Percentiles rank a stretch among this genome's conserved stretches.
These are phyloP conservation scores for Eubucco bourcierii DNA, from an alignment of 2,113 vertebrate species.

Conservation along the genomic window DNA sequence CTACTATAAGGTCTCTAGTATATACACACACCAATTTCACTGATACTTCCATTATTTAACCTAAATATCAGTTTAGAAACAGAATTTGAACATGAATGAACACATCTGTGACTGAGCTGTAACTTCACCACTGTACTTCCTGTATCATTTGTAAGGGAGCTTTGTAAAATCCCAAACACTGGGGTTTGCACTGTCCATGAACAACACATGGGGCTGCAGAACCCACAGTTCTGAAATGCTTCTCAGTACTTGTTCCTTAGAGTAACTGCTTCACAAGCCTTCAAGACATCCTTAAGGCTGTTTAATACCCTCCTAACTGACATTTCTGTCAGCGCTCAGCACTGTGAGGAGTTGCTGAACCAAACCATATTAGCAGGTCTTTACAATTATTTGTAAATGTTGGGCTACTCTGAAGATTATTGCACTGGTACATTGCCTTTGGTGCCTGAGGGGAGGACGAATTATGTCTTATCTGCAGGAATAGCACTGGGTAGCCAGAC, in stretches of 20 bases:
- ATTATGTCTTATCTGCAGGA: constrained; percentile 59
- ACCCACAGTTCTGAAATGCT: background rate
- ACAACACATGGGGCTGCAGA: background rate
- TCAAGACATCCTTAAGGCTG: constrained; percentile 13
- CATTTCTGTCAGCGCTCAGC: constrained; percentile 29
- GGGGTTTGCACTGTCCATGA: fast-evolving
- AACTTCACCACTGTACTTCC: background rate
- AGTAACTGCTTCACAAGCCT: background rate
- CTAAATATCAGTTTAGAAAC: background rate
- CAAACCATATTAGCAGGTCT: constrained; percentile 57
- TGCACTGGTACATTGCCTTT: constrained; percentile 28
- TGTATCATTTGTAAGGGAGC: background rate
- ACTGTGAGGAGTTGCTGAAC: constrained; percentile 41
- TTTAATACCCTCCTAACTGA: background rate
- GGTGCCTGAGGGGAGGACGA: constrained; percentile 56
- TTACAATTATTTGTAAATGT: constrained; percentile 64
- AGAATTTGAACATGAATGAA: background rate
- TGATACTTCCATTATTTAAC: background rate
- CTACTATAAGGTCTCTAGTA: too few relatives aligned
- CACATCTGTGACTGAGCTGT: background rate
- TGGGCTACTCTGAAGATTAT: constrained; percentile 48
- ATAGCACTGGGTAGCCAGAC: background rate
- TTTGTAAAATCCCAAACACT: background rate
- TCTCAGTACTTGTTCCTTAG: background rate
- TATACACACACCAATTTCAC: background rate